Percentiles rank a stretch among this genome's conserved stretches.
Conservation (phyloP, 2,888 invertebrate genomes). For the Heliconius aoede region DNA sequence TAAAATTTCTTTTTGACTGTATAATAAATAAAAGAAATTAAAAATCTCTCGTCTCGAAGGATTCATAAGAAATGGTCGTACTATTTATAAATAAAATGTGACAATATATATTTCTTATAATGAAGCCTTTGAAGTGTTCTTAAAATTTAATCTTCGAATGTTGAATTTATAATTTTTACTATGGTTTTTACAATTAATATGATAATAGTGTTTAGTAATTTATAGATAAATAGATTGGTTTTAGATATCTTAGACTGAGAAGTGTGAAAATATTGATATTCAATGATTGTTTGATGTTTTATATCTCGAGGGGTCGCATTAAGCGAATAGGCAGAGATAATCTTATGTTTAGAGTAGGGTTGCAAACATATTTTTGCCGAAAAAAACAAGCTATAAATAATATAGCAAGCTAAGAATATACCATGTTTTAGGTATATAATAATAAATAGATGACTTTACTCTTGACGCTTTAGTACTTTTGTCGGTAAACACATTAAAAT, state of each 20-base stretch:
- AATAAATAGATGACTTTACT: too few species aligned
- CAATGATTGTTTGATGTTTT: slow-evolving; percentile 1
- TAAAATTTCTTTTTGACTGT: too few species aligned
- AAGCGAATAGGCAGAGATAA: background rate
- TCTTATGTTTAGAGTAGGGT: background rate
- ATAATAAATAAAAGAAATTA: too few species aligned
- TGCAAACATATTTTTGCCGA: too few species aligned
- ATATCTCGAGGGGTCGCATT: background rate
- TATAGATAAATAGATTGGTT: background rate
- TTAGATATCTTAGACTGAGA: background rate
- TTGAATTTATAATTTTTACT: background rate
- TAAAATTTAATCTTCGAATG: slow-evolving; percentile 13
- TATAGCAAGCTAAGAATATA: too few species aligned
- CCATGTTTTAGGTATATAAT: too few species aligned
- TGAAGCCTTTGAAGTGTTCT: slow-evolving; percentile 27
- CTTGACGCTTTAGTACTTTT: too few species aligned
- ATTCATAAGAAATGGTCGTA: slow-evolving; percentile 5
- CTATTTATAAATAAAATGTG: slow-evolving; percentile 11
- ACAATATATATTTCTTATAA: slow-evolving; percentile 16
- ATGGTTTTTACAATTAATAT: slow-evolving; percentile 4
- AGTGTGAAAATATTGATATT: background rate
- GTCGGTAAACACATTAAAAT: too few species aligned
- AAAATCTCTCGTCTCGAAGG: background rate
- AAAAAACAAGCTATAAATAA: too few species aligned
- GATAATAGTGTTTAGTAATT: background rate